Conservation (phyloP, 2,113 vertebrate genomes). For the Pangasianodon hypophthalmus region DNA sequence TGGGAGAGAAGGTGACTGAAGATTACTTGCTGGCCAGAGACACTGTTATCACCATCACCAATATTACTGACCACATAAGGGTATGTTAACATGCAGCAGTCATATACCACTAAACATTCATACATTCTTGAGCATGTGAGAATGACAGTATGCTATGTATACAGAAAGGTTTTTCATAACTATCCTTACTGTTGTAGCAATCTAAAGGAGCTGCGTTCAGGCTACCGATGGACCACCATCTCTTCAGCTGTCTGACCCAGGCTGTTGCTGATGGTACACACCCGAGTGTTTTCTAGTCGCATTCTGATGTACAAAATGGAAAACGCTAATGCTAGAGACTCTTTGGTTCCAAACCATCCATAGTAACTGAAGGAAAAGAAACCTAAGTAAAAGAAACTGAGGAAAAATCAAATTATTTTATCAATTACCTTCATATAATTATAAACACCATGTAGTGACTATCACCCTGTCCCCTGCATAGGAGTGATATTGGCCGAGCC, state of each 20-base stretch:
- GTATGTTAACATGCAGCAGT: slow-evolving; percentile 64
- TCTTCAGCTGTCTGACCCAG: slow-evolving; percentile 81
- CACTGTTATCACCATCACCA: slow-evolving; percentile 81
- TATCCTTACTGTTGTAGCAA: slow-evolving; percentile 54
- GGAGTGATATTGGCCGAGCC: slow-evolving; percentile 75
- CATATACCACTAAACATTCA: no score
- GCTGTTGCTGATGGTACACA: slow-evolving; percentile 80
- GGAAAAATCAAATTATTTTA: not conserved
- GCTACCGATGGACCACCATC: slow-evolving; percentile 81
- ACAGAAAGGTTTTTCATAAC: not conserved
- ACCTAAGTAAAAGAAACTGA: not conserved
- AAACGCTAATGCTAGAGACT: not conserved
- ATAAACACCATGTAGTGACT: not conserved
- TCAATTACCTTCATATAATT: not conserved
- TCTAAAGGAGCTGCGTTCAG: slow-evolving; percentile 80
- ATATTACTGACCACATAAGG: slow-evolving; percentile 80
- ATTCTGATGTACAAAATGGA: not conserved
- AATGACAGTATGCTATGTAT: not conserved
- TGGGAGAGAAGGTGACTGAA: slow-evolving; percentile 81
- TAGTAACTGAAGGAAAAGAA: not conserved
- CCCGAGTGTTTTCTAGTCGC: not conserved
- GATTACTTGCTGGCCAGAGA: slow-evolving; percentile 88
- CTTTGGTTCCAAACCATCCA: not conserved
- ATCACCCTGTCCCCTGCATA: slow-evolving; percentile 37
- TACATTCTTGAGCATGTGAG: not conserved